Evolutionary conservation across 2,797 vertebrate genomes (phyloP), one percentile per base, ranked within the genome.

Genomic region (Nannoperca obscura): DNA sequence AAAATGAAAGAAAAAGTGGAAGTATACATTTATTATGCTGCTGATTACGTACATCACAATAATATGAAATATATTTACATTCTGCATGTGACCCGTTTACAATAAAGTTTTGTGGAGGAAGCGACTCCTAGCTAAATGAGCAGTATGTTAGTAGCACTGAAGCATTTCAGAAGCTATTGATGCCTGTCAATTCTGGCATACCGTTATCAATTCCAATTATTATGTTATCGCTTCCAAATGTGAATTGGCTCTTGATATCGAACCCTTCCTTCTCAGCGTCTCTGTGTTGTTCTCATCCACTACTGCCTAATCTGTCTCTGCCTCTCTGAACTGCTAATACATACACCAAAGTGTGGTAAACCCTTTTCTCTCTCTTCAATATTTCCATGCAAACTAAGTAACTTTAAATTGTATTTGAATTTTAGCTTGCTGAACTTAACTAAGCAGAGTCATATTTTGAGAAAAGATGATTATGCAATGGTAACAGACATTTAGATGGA

Each of bases 121-220:
- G 59, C 5, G 1, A 7, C 22, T 44, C 12, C 27, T 1, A 49
- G 67, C 74, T 27, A 70, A 74, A 74, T 42, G 30, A 84, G 71
- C 50, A 57, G 38, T 1, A 11, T n/a, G 72, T 44, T 20, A 47
- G 42, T 38, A 30, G 53, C 71, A 66, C 10, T 34, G 64, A 47
- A 85, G 87, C 73, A 58, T 83, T 64, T 74, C 81, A 40, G 71
- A 30, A 58, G 59, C 57, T 62, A 76, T 36, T 79, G 81, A 84
- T 81, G 81, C 62, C 74, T 85, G 76, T 82, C 82, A 70, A 65
- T 78, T 55, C 42, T 57, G 74, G 46, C 49, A 38, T 13, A 60
- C 57, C 8, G 27, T 46, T 80, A 80, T 58, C 38, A 73, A 77
- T 78, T 76, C 69, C 49, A 79, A 82, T 85, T 76, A 81, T 69